These are phyloP conservation scores for Syngnathus scovelli DNA, from an alignment of 2,113 vertebrate species.

Conservation along the genomic window DNA sequence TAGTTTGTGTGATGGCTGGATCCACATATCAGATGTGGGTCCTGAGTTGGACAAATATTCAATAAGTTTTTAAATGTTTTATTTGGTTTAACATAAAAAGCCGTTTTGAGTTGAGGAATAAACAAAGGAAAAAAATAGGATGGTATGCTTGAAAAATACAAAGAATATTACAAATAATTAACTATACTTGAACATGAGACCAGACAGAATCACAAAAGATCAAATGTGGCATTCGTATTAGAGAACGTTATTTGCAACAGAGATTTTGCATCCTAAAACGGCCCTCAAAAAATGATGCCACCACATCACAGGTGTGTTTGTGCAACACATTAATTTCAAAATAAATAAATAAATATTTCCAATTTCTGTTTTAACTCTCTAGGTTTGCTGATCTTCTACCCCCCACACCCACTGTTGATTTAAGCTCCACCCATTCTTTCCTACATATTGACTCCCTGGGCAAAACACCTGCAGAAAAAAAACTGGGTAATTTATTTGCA, in stretches of 20 bases:
- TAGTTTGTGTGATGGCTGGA: neutral
- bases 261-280: neutral
- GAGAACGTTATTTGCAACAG: neutral
- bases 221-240: neutral
- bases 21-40: neutral
- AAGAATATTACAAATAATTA: neutral
- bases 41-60: neutral
- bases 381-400: neutral
- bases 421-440: neutral
- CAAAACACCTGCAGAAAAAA: slow-evolving; percentile 5
- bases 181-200: neutral
- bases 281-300: neutral
- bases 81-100: neutral
- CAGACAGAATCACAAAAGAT: neutral
- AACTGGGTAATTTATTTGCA: slow-evolving; percentile 2
- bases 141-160: neutral
- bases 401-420: neutral
- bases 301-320: neutral
- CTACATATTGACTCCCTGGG: neutral
- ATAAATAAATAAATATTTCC: neutral
- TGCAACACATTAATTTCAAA: neutral
- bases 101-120: neutral
- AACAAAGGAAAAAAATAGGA: neutral
- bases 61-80: neutral
- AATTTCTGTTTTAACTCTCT: neutral